Evolutionary conservation across 2,888 invertebrate genomes (phyloP), one percentile per base, ranked within the genome.

Genomic region (Dusona sp.): DNA sequence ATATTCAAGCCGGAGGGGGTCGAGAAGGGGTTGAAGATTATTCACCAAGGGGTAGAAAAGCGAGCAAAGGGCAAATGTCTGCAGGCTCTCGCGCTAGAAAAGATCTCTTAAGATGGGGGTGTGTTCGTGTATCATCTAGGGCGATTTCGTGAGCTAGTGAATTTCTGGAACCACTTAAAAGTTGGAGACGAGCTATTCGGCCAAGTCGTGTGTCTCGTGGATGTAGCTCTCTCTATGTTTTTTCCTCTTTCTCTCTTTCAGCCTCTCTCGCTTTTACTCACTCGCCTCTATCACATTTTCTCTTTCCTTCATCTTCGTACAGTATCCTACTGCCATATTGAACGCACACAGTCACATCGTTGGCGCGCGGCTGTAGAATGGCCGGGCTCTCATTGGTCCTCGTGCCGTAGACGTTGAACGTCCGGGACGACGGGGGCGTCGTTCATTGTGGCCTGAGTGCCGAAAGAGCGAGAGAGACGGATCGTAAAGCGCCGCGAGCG

Each of bases 291-390:
- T 29, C 9, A 48, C 29, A 29, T 70, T 48, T 70, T 48, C 77
- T 87, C 81, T 68, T 67, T 57, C 57, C 67, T 64, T 61, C 80
- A 75, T 89, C 87, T 87, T 87, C 89, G 84, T 84, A 85, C 90
- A 90, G 91, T 90, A 89, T 90, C 89, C 86, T 89, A 90, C 92
- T 91, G 92, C 93, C 93, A 93, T 93, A 92, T 93, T 93, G 92
- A 91, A 92, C 90, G 90, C 87, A 87, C 70, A 87, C 82, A 86
- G 74, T 74, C 87, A 83, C 42, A 65, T 54, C 51, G 79, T 70
- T 83, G 67, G 74, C 84, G 80, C 73, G 25, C 73, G 80, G 79
- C 73, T 85, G 77, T 73, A 84, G 80, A 87, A 89, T 87, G 86
- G 83, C 80, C 61, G 33, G 48, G 42, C 85, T 38, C 61, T 77